Evolutionary conservation across 2,797 vertebrate species (phyloP).

Genomic region (Hemibagrus guttatus): DNA sequence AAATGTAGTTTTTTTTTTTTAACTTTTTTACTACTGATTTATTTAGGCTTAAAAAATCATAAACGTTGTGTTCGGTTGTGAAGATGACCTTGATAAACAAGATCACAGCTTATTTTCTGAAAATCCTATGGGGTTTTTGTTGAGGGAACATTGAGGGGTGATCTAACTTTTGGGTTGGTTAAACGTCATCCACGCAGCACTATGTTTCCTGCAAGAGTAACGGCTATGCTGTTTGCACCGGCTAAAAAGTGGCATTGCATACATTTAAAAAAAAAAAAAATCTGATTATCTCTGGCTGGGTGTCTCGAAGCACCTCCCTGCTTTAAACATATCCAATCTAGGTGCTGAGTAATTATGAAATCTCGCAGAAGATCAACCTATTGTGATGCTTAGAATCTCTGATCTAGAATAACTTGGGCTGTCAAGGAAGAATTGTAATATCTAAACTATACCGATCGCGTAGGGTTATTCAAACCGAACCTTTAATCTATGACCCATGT

Average conservation of each 20-base stretch:
- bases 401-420: background rate
- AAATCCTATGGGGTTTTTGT: too few relatives aligned
- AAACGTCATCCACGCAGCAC: too few relatives aligned
- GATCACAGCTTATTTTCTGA: too few relatives aligned
- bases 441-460: background rate
- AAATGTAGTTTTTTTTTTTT: too few relatives aligned
- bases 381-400: background rate
- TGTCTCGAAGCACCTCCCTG: background rate
- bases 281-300: background rate
- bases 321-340: background rate
- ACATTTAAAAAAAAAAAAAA: background rate
- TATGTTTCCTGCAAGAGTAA: background rate
- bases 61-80: too few relatives aligned
- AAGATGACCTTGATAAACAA: too few relatives aligned
- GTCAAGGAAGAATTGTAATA: background rate
- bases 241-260: constrained; percentile 1
- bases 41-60: too few relatives aligned
- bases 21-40: too few relatives aligned
- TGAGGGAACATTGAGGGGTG: too few relatives aligned
- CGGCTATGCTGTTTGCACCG: background rate
- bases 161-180: too few relatives aligned
- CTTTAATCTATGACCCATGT: background rate
- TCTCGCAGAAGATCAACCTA: background rate
- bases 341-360: background rate
- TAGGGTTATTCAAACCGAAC: background rate